Percentiles rank a stretch among this genome's conserved stretches.
Conservation (phyloP, 1,140 invertebrate genomes). For the Lysiphlebus fabarum region DNA sequence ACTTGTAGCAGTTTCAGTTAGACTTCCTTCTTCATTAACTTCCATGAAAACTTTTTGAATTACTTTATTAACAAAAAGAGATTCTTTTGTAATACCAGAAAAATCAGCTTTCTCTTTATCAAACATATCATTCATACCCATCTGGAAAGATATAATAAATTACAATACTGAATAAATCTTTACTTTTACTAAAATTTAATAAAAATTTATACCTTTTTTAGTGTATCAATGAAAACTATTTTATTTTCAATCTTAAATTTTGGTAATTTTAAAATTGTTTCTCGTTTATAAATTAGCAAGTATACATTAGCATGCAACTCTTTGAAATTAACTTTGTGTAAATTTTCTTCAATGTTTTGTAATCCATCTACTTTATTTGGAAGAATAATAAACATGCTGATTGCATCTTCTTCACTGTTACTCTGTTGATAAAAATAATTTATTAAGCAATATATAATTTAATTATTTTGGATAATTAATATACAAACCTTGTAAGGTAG, state of each 20-base stretch:
- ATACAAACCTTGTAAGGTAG: constrained; percentile 36
- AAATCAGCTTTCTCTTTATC: not conserved
- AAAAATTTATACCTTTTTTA: too few relatives aligned
- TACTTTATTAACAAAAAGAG: constrained; percentile 50
- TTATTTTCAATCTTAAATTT: constrained; percentile 70
- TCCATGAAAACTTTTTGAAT: constrained; percentile 72
- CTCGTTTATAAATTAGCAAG: constrained; percentile 28
- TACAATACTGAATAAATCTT: too few relatives aligned
- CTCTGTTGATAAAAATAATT: too few relatives aligned
- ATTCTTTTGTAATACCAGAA: too few relatives aligned
- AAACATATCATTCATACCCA: constrained; percentile 58
- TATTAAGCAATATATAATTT: too few relatives aligned
- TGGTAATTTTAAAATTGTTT: constrained; percentile 61
- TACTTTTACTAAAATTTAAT: too few relatives aligned
- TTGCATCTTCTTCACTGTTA: constrained; percentile 53
- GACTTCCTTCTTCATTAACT: constrained; percentile 75
- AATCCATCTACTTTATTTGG: too few relatives aligned
- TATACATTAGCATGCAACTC: constrained; percentile 43
- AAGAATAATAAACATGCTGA: constrained; percentile 63
- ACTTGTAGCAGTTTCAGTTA: constrained; percentile 74
- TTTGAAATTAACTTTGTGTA: too few relatives aligned
- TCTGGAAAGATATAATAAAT: constrained; percentile 35
- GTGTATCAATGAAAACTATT: too few relatives aligned
- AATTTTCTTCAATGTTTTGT: too few relatives aligned
- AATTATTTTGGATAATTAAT: not conserved